Base-by-base conservation (phyloP, 2,888 invertebrate genomes). In the Ceratothoa steindachneri region DNA sequence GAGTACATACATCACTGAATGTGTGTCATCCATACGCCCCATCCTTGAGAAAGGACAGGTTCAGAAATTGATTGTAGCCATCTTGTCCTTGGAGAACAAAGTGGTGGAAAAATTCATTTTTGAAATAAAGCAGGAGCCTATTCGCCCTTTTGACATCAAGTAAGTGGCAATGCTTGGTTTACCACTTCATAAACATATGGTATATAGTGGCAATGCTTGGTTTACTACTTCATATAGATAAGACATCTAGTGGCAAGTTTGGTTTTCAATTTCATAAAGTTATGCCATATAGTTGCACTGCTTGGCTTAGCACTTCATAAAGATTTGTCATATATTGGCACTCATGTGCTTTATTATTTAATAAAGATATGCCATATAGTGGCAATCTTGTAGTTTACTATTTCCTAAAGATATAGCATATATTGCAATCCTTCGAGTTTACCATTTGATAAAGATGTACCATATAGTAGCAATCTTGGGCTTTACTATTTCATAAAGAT, bases 81-180 rank as follows among this genome's bases (percentile, higher is more conserved):
- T 78, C 27, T 22, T 75, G 28, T 71, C 74, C 22, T 30, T 72
- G 15, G 27, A 66, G 9, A 67, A 69, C 12, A 53, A 28, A 24
- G 72, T 72, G 12, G 28, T 78, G 2, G 78, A 78, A 55, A 78
- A 78, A 41, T 78, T 78, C 55, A 67, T 75, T 5, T 78, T 78
- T 69, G 73, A 75, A 27, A 69, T 78, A 15, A 64, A 65, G 12
- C 78, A 78, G 53, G 64, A 66, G 19, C 66, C 75, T 7, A 71
- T 70, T 3, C 55, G 64, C 9, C 78, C 78, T 29, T 73, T 69
- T 7, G 73, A 75, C 7, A 67, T 78, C 24, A 75, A 73, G 78
- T 78, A 68, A 41, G 41, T 41, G 5, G 41, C 15, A 9, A 41
- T 41, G 15, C 5, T 41, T n/a, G n/a, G n/a, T n/a, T n/a, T n/a